Evolutionary conservation across 1,140 invertebrate species (phyloP).

Genomic region (Aporrectodea caliginosa): DNA sequence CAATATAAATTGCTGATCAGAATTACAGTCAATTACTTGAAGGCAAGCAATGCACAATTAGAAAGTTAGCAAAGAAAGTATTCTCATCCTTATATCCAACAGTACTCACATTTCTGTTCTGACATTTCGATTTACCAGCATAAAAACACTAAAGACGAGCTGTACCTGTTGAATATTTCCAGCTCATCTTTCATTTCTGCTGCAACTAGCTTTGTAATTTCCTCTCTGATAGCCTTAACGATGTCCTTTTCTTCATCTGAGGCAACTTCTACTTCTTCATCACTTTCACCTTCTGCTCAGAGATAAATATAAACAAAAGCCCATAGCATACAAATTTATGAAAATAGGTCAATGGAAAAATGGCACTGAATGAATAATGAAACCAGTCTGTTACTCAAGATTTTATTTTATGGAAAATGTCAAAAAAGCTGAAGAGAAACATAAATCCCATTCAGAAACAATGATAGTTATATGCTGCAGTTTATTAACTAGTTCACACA

Average conservation of each 20-base stretch:
- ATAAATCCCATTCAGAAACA: not conserved
- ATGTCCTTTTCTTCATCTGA: constrained; percentile 52
- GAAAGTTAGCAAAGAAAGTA: too few species aligned
- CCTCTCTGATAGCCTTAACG: constrained; percentile 48
- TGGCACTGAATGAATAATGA: not conserved
- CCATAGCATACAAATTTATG: too few species aligned
- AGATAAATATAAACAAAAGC: constrained; percentile 10
- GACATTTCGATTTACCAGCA: too few species aligned
- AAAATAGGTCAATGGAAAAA: not conserved
- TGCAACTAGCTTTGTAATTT: constrained; percentile 47
- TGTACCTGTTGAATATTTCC: constrained; percentile 39
- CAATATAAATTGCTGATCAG: too few species aligned
- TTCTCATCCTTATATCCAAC: too few species aligned
- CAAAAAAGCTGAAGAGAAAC: not conserved
- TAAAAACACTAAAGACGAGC: constrained; percentile 23
- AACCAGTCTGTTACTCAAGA: not conserved
- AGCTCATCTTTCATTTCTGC: constrained; percentile 52
- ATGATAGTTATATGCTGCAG: not conserved
- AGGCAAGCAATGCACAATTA: too few species aligned
- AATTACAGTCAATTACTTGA: too few species aligned
- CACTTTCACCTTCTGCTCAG: constrained; percentile 5
- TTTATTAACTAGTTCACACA: too few species aligned
- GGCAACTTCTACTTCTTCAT: constrained; percentile 43
- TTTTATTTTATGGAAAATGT: not conserved
- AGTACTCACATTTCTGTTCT: too few species aligned